Base-by-base conservation (phyloP, 2,113 vertebrate species). In the Manacus vitellinus region DNA sequence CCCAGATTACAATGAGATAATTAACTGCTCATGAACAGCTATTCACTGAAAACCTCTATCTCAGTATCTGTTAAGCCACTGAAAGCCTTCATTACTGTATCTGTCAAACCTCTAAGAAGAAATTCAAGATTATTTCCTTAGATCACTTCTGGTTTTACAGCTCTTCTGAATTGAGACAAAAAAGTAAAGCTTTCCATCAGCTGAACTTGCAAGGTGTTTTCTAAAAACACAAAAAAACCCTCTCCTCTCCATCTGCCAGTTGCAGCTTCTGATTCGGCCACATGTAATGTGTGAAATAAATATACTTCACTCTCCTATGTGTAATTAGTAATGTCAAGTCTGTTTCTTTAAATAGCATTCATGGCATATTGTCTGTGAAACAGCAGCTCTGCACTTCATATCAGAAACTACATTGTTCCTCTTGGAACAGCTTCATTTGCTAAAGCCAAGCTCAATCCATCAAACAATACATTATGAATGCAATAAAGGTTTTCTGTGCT, bases 1-100 rank as follows among this genome's bases (percentile, higher is more conserved):
- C 89, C 77, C 66, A 97, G 84, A 91, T 85, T 59, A 91, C 89
- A 91, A 73, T 62, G 77, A 82, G 49, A 95, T 94, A 82, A 94
- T 95, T 93, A 96, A 96, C 66, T 85, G 62, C 87, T 91, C 70
- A 54, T 61, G 74, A 94, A 91, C 87, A 82, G 58, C 84, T 65
- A 85, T 85, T 95, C 89, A 95, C 31, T 84, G 68, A 91, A 85
- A 95, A 81, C 3, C 22, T 75, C 84, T 52, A 85, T n/a, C 52
- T 31, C 52, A 65, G 33, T 63, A 79, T 88, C 61, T 92, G 21
- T 66, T 83, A 88, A 76, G 8, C 25, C 43, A 80, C 0, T 83
- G 73, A 93, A 95, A 95, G 47, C 8, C n/a, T 87, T 89, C 66
- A 82, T 63, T 81, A 74, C 44, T 41, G 1, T 39, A 63, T 77